A percentile compares a stretch with the other conserved stretches of the same genome.
Conservation (phyloP, 2,113 vertebrate genomes). For the Heterocephalus glaber region DNA sequence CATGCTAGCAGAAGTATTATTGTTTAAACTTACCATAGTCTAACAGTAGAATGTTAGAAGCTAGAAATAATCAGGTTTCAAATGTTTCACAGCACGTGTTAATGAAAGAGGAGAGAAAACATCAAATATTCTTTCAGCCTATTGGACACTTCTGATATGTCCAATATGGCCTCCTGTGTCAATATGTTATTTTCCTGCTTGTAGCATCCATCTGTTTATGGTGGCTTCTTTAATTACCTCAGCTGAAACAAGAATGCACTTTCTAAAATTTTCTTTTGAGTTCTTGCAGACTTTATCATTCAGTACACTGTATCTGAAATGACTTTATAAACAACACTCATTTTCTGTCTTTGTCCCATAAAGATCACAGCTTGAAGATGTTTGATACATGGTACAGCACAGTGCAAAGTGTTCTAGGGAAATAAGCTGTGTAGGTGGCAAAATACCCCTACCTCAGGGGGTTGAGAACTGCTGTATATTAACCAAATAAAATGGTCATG, state of each 20-base stretch:
- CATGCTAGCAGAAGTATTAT: background rate
- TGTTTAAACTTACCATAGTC: background rate
- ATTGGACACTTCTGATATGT: background rate
- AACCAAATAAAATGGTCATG: conserved; percentile 61
- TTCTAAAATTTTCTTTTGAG: conserved; percentile 48
- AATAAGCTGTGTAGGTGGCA: conserved; percentile 74
- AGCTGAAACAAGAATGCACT: conserved; percentile 31
- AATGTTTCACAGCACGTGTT: conserved; percentile 13
- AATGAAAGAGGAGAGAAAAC: background rate
- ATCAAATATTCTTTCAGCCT: background rate
- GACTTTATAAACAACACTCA: conserved; percentile 28
- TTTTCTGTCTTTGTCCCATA: conserved; percentile 75
- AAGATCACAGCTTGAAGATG: conserved; percentile 66
- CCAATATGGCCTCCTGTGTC: background rate
- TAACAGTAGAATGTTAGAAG: background rate
- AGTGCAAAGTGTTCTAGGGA: conserved; percentile 75
- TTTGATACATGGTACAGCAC: conserved; percentile 32
- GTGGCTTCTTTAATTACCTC: conserved; percentile 38
- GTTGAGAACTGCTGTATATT: conserved; percentile 30
- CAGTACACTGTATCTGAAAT: conserved; percentile 51
- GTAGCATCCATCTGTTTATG: background rate
- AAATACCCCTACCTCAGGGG: conserved; percentile 51
- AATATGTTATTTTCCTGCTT: conserved; percentile 52
- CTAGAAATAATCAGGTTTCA: conserved; percentile 38
- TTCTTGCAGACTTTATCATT: conserved; percentile 37